Conservation (phyloP, 1,140 invertebrate species). For the Drosophila nebulosa region DNA sequence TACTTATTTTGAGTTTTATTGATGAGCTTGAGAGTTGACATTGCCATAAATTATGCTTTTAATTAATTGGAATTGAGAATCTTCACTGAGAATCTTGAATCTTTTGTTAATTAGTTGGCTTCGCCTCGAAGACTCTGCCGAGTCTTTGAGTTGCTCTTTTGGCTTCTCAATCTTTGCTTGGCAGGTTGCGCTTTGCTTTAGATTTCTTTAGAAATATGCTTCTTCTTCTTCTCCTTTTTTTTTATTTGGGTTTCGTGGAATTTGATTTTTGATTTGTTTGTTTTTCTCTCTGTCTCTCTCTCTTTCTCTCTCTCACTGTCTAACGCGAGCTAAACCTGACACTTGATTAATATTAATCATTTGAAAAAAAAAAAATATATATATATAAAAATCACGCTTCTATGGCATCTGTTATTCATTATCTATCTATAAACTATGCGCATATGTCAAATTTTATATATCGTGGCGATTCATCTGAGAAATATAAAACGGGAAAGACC, state of each 20-base stretch:
- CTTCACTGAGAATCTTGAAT: conserved; percentile 36
- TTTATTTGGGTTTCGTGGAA: conserved; percentile 44
- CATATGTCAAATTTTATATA: conserved; percentile 35
- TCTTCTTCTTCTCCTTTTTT: conserved; percentile 28
- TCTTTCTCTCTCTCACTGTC: too few relatives aligned
- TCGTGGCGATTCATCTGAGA: conserved; percentile 22
- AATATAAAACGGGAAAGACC: neutral
- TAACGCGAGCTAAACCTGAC: conserved; percentile 8
- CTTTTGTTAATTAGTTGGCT: conserved; percentile 53
- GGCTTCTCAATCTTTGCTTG: conserved; percentile 18
- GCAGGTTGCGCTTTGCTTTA: conserved; percentile 42
- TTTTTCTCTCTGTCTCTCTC: neutral
- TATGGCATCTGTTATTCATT: conserved; percentile 19
- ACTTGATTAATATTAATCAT: conserved; percentile 31
- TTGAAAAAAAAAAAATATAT: too few relatives aligned
- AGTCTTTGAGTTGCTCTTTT: neutral
- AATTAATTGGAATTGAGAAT: conserved; percentile 68
- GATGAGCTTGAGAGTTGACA: conserved; percentile 39
- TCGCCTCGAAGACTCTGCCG: too few relatives aligned
- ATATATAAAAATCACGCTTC: conserved; percentile 25
- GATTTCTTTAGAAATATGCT: conserved; percentile 58
- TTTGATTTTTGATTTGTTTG: conserved; percentile 55
- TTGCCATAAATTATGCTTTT: conserved; percentile 71
- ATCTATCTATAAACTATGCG: conserved; percentile 31
- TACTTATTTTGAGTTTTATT: conserved; percentile 55